Evolutionary conservation across 2,888 invertebrate species (phyloP), one percentile per base, ranked within the genome.

Genomic region (Apamea epomidion): DNA sequence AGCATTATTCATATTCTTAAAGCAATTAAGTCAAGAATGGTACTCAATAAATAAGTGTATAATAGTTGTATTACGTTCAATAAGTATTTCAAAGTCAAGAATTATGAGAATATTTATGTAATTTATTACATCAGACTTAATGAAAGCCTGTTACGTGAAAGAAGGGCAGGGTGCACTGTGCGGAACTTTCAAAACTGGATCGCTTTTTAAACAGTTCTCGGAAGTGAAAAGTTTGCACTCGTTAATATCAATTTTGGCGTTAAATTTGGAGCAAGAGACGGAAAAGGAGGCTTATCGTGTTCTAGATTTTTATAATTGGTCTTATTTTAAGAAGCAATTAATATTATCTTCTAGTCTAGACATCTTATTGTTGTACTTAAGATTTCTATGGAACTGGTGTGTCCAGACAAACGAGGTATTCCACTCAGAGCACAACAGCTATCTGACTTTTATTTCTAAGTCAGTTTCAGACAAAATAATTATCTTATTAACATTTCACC

Each of bases 111-210:
- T 58, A 25, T 73, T 87, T 85, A 88, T 69, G 16, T 82, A 82
- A 81, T 73, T 29, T 18, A 72, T 88, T 87, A 85, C 74, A 82
- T 80, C 74, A 88, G 45, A 78, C 18, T 25, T 65, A 73, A 73
- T 74, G 48, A 29, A 42, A n/a, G 25, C 51, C 37, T 29, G 68
- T 18, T 51, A 18, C 18, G 32, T 7, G 4, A 75, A 83, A 81
- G 37, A 87, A 74, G 68, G 76, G 77, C 71, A 74, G 76, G 75
- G 62, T 81, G 77, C 81, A 54, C 21, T 64, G 67, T 21, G 58
- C 75, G 72, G 72, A 29, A 81, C 68, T 85, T 87, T 76, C 75
- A 62, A 88, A 86, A 85, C 76, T 86, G 81, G 83, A 80, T 67
- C 65, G 42, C 8, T 65, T 80, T 73, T 76, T 58, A 18, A 2